Evolutionary conservation across 2,888 invertebrate species (phyloP).

Genomic region (Drosophila tanythrix): DNA sequence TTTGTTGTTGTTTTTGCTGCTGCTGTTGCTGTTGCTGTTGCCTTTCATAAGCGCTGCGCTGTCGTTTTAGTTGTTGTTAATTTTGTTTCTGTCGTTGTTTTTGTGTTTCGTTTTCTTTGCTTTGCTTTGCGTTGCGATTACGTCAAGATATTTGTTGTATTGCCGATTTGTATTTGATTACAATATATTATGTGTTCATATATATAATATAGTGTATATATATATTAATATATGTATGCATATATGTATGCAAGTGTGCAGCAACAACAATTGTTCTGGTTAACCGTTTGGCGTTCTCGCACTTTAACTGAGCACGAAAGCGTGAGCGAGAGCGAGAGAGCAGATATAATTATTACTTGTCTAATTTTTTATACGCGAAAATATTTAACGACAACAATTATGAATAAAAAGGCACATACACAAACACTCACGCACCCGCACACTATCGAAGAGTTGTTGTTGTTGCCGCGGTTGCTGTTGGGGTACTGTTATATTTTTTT

Average conservation of each 20-base stretch:
- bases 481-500: constrained; percentile 54
- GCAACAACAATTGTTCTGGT: constrained; percentile 18
- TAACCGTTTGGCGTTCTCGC: constrained; percentile 28
- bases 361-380: constrained; percentile 42
- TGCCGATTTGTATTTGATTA: constrained; percentile 70
- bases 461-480: constrained; percentile 20
- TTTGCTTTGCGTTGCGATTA: constrained; percentile 69
- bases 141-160: constrained; percentile 72
- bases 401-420: constrained; percentile 2
- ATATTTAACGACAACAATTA: constrained; percentile 17
- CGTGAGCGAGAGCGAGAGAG: constrained; percentile 16
- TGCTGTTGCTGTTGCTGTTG: constrained; percentile 1
- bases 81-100: constrained; percentile 13
- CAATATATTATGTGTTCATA: constrained; percentile 45
- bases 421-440: constrained; percentile 16
- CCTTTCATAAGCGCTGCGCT: constrained; percentile 29
- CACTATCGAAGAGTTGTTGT: constrained; percentile 24
- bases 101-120: constrained; percentile 47
- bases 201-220: constrained; percentile 18
- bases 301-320: not conserved
- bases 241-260: not conserved
- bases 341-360: constrained; percentile 63
- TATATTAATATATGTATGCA: constrained; percentile 6
- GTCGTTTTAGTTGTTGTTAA: constrained; percentile 36
- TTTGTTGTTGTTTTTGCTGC: constrained; percentile 37